phyloP scores from a whole-genome alignment of 2,888 invertebrate species.

The Galerucella nymphaeae region DNA sequence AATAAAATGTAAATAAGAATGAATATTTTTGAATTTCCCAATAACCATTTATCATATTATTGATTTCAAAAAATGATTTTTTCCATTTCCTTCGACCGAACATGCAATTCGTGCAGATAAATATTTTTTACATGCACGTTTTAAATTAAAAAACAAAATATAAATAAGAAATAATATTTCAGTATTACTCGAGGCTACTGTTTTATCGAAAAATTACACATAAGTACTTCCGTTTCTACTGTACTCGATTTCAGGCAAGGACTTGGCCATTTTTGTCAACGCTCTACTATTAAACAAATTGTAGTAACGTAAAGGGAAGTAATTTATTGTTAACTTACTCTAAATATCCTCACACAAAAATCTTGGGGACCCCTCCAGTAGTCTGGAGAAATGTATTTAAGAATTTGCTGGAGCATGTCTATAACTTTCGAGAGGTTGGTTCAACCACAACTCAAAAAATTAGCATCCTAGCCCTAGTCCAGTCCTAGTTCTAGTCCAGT shows the following conservation, averaged over 20 bases:
- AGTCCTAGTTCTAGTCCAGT: too few species aligned
- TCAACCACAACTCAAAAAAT: too few species aligned
- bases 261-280: neutral
- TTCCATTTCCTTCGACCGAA: slow-evolving; percentile 34
- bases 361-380: too few species aligned
- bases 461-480: too few species aligned
- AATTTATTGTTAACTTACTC: neutral
- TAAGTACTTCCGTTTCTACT: slow-evolving; percentile 49
- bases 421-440: too few species aligned
- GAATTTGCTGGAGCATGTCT: too few species aligned
- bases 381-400: too few species aligned
- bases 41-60: slow-evolving; percentile 33
- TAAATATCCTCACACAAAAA: neutral
- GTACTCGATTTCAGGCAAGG: slow-evolving; percentile 25
- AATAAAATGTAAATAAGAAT: slow-evolving; percentile 1
- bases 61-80: slow-evolving; percentile 31
- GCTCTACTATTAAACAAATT: neutral
- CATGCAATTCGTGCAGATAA: slow-evolving; percentile 49
- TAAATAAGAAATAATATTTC: slow-evolving; percentile 49
- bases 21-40: slow-evolving; percentile 13
- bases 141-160: slow-evolving; percentile 45
- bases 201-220: slow-evolving; percentile 50
- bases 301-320: too few species aligned
- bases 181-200: slow-evolving; percentile 40
- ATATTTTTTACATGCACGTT: slow-evolving; percentile 40